Evolutionary conservation across 2,113 vertebrate genomes (phyloP), one percentile per base, ranked within the genome.

Genomic region (Zeus faber): DNA sequence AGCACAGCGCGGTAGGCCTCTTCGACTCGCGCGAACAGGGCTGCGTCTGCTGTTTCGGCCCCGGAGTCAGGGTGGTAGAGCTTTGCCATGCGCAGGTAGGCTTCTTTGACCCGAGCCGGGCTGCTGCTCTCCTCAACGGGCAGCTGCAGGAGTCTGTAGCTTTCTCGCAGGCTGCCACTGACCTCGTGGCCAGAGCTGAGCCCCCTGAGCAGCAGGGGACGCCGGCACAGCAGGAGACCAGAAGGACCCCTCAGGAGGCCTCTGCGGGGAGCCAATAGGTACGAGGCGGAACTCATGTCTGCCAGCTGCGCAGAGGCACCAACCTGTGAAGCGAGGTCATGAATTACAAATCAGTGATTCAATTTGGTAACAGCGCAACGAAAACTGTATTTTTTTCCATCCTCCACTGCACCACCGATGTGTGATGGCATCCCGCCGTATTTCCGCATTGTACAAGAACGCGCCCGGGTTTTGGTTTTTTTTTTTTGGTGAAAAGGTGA

Each of bases 51-150:
- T 0, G 87, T 88, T 10, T 69, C 24, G 0, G 89, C 85, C 3
- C 93, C 91, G 0, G 92, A 91, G 47, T 98, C 96, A 0, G 95
- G 96, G 40, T 99, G 95, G 77, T 95, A 95, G 2, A 92, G 88
- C 63, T 95, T 99, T 53, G 94, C 95, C 1, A 97, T 89, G 7
- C 37, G 86, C 22, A 70, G 81, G 23, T 94, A 98, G 0, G 95
- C 91, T 49, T 90, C 89, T 63, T 92, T 93, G 50, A 95, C 88
- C 5, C 93, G 89, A 0, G 86, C 87, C 0, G 85, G 76, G 52
- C 58, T 82, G 65, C 71, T 76, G 27, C 23, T 17, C 2, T 46
- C 67, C 0, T 75, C 55, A 0, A 74, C 81, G 0, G 89, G 82
- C 37, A 90, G 75, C 44, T 87, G 83, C 35, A 91, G 77, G 5